Conservation (phyloP, 2,113 vertebrate genomes). For the Entomyzon cyanotis region DNA sequence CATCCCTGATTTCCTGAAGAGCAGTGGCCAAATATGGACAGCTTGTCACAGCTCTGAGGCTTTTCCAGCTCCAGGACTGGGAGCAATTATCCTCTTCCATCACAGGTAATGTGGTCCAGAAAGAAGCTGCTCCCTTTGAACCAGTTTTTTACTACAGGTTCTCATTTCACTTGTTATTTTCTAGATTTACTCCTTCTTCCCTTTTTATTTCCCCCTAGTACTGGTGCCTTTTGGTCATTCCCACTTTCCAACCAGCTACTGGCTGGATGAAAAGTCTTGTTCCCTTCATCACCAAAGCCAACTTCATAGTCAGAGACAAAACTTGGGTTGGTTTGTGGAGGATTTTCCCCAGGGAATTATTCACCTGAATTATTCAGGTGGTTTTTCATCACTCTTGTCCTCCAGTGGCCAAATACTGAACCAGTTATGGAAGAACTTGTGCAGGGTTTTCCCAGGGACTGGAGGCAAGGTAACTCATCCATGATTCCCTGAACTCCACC, state of each 20-base stretch:
- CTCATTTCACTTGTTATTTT: background rate
- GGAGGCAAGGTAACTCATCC: background rate
- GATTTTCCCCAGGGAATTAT: background rate
- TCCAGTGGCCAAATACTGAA: background rate
- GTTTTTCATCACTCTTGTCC: background rate
- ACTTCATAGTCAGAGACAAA: background rate
- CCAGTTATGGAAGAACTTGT: background rate
- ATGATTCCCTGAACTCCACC: background rate
- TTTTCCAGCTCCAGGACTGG: background rate
- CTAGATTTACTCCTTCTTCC: background rate
- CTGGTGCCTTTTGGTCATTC: background rate
- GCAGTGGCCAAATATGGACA: background rate
- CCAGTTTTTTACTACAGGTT: background rate
- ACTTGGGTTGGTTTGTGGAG: background rate
- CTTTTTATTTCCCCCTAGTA: background rate
- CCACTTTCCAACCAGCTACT: background rate
- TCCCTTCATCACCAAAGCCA: background rate
- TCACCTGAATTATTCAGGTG: background rate
- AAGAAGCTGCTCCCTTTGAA: background rate
- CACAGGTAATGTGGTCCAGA: background rate
- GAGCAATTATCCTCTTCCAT: background rate
- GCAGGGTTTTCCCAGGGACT: background rate
- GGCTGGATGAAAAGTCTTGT: background rate
- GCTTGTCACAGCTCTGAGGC: background rate
- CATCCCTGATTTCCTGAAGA: background rate